These are phyloP conservation scores for Scomber colias DNA, from an alignment of 2,113 vertebrate species.

Conservation along the genomic window DNA sequence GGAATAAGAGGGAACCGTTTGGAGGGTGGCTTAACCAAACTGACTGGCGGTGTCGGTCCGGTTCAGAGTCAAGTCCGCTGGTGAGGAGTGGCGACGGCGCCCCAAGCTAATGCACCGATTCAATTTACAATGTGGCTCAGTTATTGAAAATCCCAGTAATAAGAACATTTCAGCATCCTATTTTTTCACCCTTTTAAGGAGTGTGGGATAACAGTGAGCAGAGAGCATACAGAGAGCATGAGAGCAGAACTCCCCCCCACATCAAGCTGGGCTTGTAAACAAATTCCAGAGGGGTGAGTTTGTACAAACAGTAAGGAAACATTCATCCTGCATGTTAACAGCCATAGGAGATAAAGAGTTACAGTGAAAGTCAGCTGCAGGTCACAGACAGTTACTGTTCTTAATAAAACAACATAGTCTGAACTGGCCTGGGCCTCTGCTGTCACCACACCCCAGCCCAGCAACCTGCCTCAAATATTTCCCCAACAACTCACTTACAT, in stretches of 20 bases:
- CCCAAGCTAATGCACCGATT: constrained; percentile 50
- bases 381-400: constrained; percentile 40
- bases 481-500: neutral
- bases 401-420: constrained; percentile 8
- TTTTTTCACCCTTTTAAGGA: constrained; percentile 26
- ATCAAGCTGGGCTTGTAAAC: constrained; percentile 45
- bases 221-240: constrained; percentile 48
- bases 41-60: neutral
- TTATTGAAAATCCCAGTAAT: constrained; percentile 42
- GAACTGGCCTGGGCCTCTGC: neutral
- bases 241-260: constrained; percentile 28
- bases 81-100: constrained; percentile 19
- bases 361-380: constrained; percentile 38
- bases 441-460: neutral
- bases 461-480: neutral
- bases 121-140: constrained; percentile 46
- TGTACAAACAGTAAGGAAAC: constrained; percentile 52
- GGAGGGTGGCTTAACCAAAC: constrained; percentile 49
- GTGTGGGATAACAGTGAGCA: constrained; percentile 51
- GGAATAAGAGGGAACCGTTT: constrained; percentile 70
- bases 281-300: constrained; percentile 68
- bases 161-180: constrained; percentile 23
- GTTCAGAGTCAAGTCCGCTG: constrained; percentile 33
- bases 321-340: constrained; percentile 52
- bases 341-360: constrained; percentile 32